Evolutionary conservation across 1,140 invertebrate species (phyloP).

Genomic region (Paracyclopina nana): DNA sequence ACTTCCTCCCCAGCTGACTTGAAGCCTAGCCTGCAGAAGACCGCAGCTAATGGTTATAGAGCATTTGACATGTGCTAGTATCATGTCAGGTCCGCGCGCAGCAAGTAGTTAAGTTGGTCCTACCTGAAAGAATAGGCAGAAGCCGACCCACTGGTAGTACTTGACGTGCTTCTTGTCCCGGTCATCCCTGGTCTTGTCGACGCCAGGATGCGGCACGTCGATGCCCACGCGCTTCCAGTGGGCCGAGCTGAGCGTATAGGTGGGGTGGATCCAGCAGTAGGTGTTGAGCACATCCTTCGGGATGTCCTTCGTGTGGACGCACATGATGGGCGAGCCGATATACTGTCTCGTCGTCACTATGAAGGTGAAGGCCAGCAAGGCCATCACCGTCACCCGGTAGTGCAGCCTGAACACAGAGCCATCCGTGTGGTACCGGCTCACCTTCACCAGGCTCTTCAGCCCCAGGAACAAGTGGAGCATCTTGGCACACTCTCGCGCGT

Average conservation of each 20-base stretch:
- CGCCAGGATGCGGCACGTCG: slow-evolving; percentile 21
- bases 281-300: slow-evolving; percentile 29
- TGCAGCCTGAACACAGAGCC: slow-evolving; percentile 33
- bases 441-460: slow-evolving; percentile 16
- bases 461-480: slow-evolving; percentile 17
- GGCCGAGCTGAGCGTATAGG: slow-evolving; percentile 23
- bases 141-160: slow-evolving; percentile 26
- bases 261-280: slow-evolving; percentile 29
- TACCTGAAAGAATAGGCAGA: slow-evolving; percentile 24
- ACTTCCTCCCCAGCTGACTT: too few species aligned
- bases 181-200: slow-evolving; percentile 20
- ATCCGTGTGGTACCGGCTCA: slow-evolving; percentile 26
- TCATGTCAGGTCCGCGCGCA: too few species aligned
- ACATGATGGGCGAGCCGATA: slow-evolving; percentile 32
- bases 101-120: too few species aligned
- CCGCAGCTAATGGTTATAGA: too few species aligned
- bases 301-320: slow-evolving; percentile 25
- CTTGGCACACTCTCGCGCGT: too few species aligned
- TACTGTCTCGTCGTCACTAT: slow-evolving; percentile 33
- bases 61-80: too few species aligned
- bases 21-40: too few species aligned
- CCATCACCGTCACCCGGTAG: slow-evolving; percentile 32
- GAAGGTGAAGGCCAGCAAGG: slow-evolving; percentile 32
- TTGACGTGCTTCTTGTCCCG: slow-evolving; percentile 22
- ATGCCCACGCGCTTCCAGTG: slow-evolving; percentile 16